Evolutionary conservation across 2,797 vertebrate genomes (phyloP).

Genomic region (Hypotaenidia philippensis): DNA sequence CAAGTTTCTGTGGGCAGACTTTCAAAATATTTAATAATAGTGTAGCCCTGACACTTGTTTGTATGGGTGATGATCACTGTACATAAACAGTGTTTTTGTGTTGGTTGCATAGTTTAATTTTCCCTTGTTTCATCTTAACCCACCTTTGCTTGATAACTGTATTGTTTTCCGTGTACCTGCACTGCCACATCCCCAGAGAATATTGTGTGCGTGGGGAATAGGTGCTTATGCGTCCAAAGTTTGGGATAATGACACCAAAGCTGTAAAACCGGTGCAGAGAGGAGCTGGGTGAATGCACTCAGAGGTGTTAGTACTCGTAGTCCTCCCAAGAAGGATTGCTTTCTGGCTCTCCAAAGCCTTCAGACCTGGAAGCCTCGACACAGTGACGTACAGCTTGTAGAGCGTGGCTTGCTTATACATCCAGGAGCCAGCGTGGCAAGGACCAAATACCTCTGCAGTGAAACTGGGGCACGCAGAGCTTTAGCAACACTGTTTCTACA

Average conservation of each 20-base stretch:
- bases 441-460: neutral
- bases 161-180: neutral
- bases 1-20: neutral
- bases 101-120: neutral
- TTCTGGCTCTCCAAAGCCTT: neutral
- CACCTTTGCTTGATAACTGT: neutral
- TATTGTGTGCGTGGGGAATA: fast-evolving
- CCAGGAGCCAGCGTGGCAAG: neutral
- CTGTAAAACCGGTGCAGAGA: neutral
- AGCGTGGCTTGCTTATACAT: neutral
- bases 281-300: neutral
- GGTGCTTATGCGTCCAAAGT: neutral
- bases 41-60: neutral
- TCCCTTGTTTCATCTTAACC: neutral
- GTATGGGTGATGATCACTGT: neutral
- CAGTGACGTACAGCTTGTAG: neutral
- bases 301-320: neutral
- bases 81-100: neutral
- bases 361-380: neutral
- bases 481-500: neutral
- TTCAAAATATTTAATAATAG: constrained; percentile 20
- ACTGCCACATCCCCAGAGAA: neutral
- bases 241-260: neutral
- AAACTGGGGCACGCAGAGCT: neutral
- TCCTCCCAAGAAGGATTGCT: neutral